These are phyloP conservation scores for Pandion haliaetus DNA, from an alignment of 2,113 vertebrate genomes.

Conservation along the genomic window DNA sequence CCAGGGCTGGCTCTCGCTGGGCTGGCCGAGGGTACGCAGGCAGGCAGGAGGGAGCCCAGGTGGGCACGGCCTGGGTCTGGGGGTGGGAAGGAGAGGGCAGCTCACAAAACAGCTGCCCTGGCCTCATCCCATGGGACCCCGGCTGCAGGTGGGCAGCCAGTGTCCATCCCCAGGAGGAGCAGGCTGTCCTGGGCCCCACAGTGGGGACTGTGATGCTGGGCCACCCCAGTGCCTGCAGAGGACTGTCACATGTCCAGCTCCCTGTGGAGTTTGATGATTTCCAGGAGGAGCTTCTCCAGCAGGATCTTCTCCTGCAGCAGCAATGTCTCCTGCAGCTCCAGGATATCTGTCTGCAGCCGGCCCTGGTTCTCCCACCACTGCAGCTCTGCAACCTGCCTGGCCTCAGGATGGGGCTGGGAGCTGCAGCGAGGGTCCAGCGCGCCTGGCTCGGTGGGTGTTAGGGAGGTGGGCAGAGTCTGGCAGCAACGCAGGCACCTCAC, in stretches of 20 bases:
- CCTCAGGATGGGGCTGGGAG: too few relatives aligned
- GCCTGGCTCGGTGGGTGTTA: background rate
- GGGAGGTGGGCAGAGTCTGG: background rate
- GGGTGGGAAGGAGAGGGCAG: background rate
- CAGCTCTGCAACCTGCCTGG: background rate
- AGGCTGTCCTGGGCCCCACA: background rate
- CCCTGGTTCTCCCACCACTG: background rate
- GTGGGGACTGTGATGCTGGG: background rate
- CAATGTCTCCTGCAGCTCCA: background rate
- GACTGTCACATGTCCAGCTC: background rate
- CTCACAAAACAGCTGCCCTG: rapidly evolving
- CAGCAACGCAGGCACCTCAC: background rate
- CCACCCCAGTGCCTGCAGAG: background rate
- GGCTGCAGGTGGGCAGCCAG: background rate
- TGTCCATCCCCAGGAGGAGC: background rate
- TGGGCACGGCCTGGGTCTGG: background rate
- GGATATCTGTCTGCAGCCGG: background rate
- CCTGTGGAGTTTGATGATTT: background rate
- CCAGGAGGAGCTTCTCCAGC: background rate
- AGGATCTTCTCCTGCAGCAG: background rate
- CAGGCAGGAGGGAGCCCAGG: background rate
- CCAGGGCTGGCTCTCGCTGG: background rate
- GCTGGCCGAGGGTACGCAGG: background rate
- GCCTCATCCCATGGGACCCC: too few relatives aligned
- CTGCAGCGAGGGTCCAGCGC: background rate